Evolutionary conservation across 2,888 invertebrate species (phyloP).

Genomic region (Drosophila percnosoma): DNA sequence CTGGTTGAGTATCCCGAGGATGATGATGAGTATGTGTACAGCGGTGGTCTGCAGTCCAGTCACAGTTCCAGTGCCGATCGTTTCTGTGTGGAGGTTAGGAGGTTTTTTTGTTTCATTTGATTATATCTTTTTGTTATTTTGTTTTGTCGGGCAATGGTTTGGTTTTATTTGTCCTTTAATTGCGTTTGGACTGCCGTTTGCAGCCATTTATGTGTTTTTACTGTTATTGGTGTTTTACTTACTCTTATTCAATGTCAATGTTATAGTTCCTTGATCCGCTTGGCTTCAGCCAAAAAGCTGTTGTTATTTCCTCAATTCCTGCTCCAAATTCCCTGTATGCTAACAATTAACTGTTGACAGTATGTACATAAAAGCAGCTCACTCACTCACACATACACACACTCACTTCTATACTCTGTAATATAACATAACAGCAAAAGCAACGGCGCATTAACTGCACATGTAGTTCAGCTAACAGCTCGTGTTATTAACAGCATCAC

Average conservation of each 20-base stretch:
- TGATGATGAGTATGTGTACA: conserved; percentile 87
- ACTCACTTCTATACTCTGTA: conserved; percentile 7
- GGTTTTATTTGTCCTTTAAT: conserved; percentile 42
- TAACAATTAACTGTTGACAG: conserved; percentile 30
- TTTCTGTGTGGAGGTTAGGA: conserved; percentile 85
- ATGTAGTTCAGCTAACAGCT: conserved; percentile 16
- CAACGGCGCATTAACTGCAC: conserved; percentile 20
- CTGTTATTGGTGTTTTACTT: conserved; percentile 39
- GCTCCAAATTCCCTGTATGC: conserved; percentile 10
- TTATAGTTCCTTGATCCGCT: conserved; percentile 13
- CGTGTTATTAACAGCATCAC: conserved; percentile 10
- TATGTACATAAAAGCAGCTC: conserved; percentile 5
- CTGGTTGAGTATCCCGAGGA: conserved; percentile 95
- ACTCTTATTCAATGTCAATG: conserved; percentile 24
- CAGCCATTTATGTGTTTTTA: conserved; percentile 13
- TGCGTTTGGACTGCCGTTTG: conserved; percentile 21
- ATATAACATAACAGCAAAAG: conserved; percentile 17
- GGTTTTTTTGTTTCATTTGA: conserved; percentile 62
- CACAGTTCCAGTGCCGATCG: conserved; percentile 82
- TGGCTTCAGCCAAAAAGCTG: conserved; percentile 3
- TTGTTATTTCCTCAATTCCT: conserved; percentile 7
- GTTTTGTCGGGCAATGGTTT: conserved; percentile 49
- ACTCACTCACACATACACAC: conserved; percentile 3
- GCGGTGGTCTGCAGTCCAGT: conserved; percentile 55
- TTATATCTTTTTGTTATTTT: conserved; percentile 33